A percentile compares a stretch with the other conserved stretches of the same genome.
Evolutionary conservation across 2,797 vertebrate genomes (phyloP).

Genomic region (Gallinago stenura): DNA sequence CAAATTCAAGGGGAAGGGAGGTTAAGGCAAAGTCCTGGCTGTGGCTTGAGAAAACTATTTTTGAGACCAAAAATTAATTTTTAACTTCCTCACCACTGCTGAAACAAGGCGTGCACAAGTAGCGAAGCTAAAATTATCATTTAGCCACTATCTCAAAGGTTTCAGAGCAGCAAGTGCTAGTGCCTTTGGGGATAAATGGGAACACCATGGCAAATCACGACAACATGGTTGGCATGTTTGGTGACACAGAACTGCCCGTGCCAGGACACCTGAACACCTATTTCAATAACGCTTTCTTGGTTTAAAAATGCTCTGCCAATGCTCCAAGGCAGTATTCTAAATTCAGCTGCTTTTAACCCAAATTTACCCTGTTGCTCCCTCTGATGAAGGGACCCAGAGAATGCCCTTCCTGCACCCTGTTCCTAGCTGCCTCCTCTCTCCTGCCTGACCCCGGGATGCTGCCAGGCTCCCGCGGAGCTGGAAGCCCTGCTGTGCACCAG

Average conservation of each 20-base stretch:
- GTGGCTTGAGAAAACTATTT: not conserved
- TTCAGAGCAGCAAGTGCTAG: not conserved
- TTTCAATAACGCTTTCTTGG: not conserved
- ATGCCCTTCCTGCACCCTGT: not conserved
- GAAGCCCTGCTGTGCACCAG: not conserved
- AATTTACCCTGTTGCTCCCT: not conserved
- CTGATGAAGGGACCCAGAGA: not conserved
- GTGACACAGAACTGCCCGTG: not conserved
- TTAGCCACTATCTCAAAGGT: not conserved
- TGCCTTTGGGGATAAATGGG: not conserved
- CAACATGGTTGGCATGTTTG: rapidly evolving
- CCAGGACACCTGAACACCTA: not conserved
- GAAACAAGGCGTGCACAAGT: not conserved
- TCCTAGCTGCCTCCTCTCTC: not conserved
- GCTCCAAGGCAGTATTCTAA: not conserved
- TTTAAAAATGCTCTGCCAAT: not conserved
- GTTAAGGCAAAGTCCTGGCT: not conserved
- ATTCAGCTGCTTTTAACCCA: not conserved
- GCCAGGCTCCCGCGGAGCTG: not conserved
- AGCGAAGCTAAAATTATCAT: not conserved
- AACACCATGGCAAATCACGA: not conserved
- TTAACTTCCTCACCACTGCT: not conserved
- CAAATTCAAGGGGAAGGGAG: not conserved
- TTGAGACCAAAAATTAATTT: not conserved
- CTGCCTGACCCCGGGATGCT: not conserved